These are phyloP conservation scores for Amphipoea lucens DNA, from an alignment of 2,888 invertebrate species.

Conservation along the genomic window DNA sequence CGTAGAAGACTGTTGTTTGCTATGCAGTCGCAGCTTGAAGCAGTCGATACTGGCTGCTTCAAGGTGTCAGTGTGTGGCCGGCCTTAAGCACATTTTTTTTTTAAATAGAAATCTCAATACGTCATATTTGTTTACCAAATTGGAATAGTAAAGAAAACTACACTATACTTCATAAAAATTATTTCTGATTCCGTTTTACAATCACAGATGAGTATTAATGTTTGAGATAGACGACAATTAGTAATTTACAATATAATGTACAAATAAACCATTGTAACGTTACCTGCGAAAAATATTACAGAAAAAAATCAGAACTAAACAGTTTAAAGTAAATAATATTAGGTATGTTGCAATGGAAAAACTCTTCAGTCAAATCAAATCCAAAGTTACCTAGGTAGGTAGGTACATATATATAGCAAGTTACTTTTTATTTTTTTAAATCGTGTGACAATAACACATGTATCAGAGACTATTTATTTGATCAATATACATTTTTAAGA, in stretches of 20 bases:
- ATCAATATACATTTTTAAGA: slow-evolving; percentile 22
- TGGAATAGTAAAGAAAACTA: slow-evolving; percentile 14
- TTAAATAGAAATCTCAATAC: too few species aligned
- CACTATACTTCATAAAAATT: slow-evolving; percentile 57
- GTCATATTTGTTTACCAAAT: slow-evolving; percentile 27
- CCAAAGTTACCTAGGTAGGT: slow-evolving; percentile 1
- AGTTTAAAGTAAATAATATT: neutral
- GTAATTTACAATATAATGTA: slow-evolving; percentile 5
- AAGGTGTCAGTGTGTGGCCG: too few species aligned
- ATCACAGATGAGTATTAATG: slow-evolving; percentile 75
- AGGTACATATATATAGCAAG: neutral
- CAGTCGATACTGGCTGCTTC: too few species aligned
- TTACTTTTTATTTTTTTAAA: neutral
- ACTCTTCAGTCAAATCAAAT: slow-evolving; percentile 11
- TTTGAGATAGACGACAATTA: slow-evolving; percentile 36
- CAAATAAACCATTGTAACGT: slow-evolving; percentile 1
- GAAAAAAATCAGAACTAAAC: neutral
- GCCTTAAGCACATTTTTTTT: neutral
- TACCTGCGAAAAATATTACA: neutral
- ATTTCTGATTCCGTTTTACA: slow-evolving; percentile 57
- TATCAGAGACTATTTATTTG: slow-evolving; percentile 45
- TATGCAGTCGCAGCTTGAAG: too few species aligned
- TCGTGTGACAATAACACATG: slow-evolving; percentile 43
- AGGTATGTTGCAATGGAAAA: neutral
- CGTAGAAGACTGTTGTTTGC: too few species aligned